A percentile compares a stretch with the other conserved stretches of the same genome.
Evolutionary conservation across 1,140 invertebrate genomes (phyloP).

Genomic region (Lasioglossum albipes): DNA sequence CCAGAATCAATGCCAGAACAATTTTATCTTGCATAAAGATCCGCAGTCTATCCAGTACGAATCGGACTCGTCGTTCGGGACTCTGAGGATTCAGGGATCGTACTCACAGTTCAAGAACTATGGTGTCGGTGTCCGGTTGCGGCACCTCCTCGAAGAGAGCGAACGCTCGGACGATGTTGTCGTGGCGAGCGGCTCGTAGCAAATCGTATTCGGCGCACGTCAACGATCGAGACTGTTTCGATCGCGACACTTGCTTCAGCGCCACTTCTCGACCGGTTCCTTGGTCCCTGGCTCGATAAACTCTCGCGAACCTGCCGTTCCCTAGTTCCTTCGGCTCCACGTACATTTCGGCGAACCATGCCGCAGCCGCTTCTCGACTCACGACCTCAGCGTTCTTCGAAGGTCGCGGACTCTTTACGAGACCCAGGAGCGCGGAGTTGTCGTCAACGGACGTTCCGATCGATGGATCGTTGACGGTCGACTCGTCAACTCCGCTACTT

Average conservation of each 20-base stretch:
- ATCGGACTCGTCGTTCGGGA: too few species aligned
- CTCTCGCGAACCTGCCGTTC: slow-evolving; percentile 85
- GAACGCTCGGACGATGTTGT: slow-evolving; percentile 85
- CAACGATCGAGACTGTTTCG: slow-evolving; percentile 80
- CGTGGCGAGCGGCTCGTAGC: slow-evolving; percentile 85
- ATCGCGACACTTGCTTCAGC: slow-evolving; percentile 86
- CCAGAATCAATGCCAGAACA: too few species aligned
- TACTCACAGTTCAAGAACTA: slow-evolving; percentile 89
- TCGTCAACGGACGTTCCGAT: neutral
- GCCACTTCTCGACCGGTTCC: slow-evolving; percentile 88
- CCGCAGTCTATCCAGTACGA: too few species aligned
- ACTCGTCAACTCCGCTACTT: neutral
- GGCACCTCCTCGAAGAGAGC: slow-evolving; percentile 88
- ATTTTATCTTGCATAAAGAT: too few species aligned
- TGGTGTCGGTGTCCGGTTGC: slow-evolving; percentile 84
- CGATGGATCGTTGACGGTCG: neutral
- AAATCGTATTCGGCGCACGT: slow-evolving; percentile 85
- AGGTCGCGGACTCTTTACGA: slow-evolving; percentile 42
- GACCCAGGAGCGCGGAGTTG: neutral
- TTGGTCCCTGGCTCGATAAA: slow-evolving; percentile 83
- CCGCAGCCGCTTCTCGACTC: slow-evolving; percentile 72
- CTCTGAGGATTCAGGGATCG: neutral
- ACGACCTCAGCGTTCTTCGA: slow-evolving; percentile 75
- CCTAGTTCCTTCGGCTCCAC: slow-evolving; percentile 85
- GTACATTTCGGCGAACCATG: slow-evolving; percentile 81